phyloP scores from a whole-genome alignment of 1,140 invertebrate genomes.

The Leptinotarsa texana region DNA sequence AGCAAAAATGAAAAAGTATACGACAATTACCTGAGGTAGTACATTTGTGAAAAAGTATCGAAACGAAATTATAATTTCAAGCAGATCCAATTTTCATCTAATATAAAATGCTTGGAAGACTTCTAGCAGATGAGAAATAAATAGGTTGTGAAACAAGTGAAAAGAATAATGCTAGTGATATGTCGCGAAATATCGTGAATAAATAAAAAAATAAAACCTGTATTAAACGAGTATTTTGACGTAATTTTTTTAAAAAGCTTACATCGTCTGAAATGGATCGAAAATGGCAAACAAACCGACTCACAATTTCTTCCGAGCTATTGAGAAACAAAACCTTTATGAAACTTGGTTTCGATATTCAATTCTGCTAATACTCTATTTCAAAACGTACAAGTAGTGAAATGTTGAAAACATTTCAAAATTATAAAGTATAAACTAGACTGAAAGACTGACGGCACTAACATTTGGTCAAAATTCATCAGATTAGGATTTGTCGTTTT shows the following conservation, averaged over 20 bases:
- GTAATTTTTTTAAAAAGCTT: slow-evolving; percentile 16
- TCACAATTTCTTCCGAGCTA: too few species aligned
- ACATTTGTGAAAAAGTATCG: slow-evolving; percentile 29
- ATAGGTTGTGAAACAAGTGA: slow-evolving; percentile 19
- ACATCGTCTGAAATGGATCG: background rate
- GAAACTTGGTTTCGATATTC: too few species aligned
- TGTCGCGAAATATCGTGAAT: slow-evolving; percentile 21
- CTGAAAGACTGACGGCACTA: too few species aligned
- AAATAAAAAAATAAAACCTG: slow-evolving; percentile 28
- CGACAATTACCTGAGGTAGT: slow-evolving; percentile 43
- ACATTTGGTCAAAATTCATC: too few species aligned
- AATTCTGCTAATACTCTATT: too few species aligned
- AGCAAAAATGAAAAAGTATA: slow-evolving; percentile 40
- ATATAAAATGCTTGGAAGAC: slow-evolving; percentile 45
- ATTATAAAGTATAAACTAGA: too few species aligned
- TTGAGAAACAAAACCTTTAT: too few species aligned
- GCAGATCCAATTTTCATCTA: slow-evolving; percentile 30
- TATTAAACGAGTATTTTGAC: slow-evolving; percentile 27
- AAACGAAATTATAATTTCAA: slow-evolving; percentile 28
- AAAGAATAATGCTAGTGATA: slow-evolving; percentile 29
- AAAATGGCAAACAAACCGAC: slow-evolving; percentile 1
- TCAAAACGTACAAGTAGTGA: too few species aligned
- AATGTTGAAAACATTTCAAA: too few species aligned
- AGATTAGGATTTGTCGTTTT: background rate
- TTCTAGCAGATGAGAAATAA: slow-evolving; percentile 34